Evolutionary conservation across 1,140 invertebrate species (phyloP), one percentile per base, ranked within the genome.

Genomic region (Portunus trituberculatus): DNA sequence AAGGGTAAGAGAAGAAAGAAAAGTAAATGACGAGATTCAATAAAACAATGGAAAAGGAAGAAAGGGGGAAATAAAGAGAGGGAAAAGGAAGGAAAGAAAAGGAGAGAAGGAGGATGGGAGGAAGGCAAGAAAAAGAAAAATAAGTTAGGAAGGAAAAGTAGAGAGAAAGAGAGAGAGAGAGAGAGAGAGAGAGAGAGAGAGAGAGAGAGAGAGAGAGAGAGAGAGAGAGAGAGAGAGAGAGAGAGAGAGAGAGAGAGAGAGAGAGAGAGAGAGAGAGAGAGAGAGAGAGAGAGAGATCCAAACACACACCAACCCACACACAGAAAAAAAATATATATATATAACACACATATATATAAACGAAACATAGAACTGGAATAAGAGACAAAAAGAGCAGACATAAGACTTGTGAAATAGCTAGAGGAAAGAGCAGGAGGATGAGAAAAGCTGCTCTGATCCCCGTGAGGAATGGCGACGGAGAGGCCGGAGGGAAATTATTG

Each of bases 111-210:
- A 20, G 52, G 16, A 59, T 14, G 8, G 12, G 16, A 59, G 52
- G 12, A 14, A 20, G 20, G 67, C 0, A n/a, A 76, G 59, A 76
- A 20, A 25, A 76, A 25, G n/a, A 20, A n/a, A n/a, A n/a, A 76
- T 20, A n/a, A 16, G 25, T 39, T 7, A 76, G n/a, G 67, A 8
- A 20, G 67, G 8, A 76, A n/a, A 8, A 25, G n/a, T 7, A 16
- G 25, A n/a, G 67, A n/a, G 25, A 76, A 8, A n/a, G 67, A n/a
- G 67, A 25, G 67, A 76, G 25, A n/a, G 25, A 76, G 25, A n/a
- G 67, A 76, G 67, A 76, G 67, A 76, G 67, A 76, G 67, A 76
- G 67, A 76, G 67, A 76, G 67, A n/a, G 67, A n/a, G 25, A 76
- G 67, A 76, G 67, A n/a, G 25, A 76, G 67, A 76, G 67, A 76